These are phyloP conservation scores for Eupsilia transversa DNA, from an alignment of 2,888 invertebrate species.

Conservation along the genomic window DNA sequence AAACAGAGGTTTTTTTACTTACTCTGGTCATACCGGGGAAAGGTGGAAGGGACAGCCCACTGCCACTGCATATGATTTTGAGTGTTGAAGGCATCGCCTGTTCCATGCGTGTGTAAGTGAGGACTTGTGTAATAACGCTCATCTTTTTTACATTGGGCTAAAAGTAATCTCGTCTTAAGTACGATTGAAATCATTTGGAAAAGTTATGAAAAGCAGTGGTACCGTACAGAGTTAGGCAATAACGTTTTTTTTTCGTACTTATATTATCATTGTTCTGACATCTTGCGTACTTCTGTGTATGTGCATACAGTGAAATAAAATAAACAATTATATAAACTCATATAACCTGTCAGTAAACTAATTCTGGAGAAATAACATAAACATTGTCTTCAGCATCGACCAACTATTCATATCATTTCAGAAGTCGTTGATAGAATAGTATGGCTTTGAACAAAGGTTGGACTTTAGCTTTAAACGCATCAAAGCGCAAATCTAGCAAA, in stretches of 20 bases:
- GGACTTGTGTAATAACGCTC: neutral
- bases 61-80: constrained; percentile 9
- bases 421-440: too few species aligned
- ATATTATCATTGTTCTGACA: neutral
- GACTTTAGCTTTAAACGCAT: too few species aligned
- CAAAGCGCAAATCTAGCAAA: too few species aligned
- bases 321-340: too few species aligned
- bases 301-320: too few species aligned
- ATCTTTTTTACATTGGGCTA: too few species aligned
- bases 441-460: too few species aligned
- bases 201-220: neutral
- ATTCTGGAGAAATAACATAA: too few species aligned
- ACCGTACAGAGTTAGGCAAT: neutral
- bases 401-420: too few species aligned
- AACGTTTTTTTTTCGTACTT: neutral
- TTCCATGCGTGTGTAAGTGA: too few species aligned
- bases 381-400: too few species aligned
- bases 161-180: accelerated
- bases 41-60: neutral
- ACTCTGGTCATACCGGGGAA: neutral
- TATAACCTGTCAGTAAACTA: too few species aligned
- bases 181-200: neutral
- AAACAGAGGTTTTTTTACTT: neutral
- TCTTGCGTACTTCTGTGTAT: neutral
- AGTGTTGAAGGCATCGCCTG: accelerated